Conservation (phyloP, 2,113 vertebrate species). For the Podarcis cretensis region DNA sequence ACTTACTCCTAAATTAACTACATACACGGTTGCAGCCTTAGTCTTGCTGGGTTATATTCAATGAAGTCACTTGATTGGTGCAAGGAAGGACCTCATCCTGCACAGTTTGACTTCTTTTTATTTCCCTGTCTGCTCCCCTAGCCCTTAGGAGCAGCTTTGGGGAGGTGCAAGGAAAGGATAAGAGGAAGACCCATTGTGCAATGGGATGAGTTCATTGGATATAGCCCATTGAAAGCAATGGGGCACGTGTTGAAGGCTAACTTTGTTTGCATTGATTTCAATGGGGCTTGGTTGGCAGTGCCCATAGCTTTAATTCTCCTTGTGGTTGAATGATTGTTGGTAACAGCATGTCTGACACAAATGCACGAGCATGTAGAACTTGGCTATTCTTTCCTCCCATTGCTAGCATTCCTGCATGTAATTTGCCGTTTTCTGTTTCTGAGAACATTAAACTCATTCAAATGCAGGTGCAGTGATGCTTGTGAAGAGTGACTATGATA, state of each 20-base stretch:
- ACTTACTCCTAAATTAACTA: no score
- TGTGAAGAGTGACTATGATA: conserved; percentile 32
- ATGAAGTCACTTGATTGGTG: no score
- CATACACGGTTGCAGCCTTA: no score
- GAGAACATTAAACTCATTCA: conserved; percentile 48
- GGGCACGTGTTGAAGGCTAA: not conserved
- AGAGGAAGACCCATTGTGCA: no score
- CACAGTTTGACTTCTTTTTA: no score
- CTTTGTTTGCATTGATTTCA: not conserved
- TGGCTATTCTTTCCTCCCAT: not conserved
- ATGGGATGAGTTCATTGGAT: no score
- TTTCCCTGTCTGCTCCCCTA: no score
- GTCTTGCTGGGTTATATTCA: no score
- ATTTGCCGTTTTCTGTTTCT: conserved; percentile 23
- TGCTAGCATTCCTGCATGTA: conserved; percentile 57
- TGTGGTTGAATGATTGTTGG: not conserved
- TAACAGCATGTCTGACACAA: not conserved
- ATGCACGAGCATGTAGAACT: not conserved
- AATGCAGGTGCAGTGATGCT: conserved; percentile 44
- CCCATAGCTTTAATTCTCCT: not conserved
- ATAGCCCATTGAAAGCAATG: not conserved
- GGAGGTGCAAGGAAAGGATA: no score
- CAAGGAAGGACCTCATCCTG: no score
- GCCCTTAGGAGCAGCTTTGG: no score
- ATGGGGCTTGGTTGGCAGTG: not conserved